Evolutionary conservation across 2,797 vertebrate genomes (phyloP), one percentile per base, ranked within the genome.

Genomic region (Malacoraja senta): DNA sequence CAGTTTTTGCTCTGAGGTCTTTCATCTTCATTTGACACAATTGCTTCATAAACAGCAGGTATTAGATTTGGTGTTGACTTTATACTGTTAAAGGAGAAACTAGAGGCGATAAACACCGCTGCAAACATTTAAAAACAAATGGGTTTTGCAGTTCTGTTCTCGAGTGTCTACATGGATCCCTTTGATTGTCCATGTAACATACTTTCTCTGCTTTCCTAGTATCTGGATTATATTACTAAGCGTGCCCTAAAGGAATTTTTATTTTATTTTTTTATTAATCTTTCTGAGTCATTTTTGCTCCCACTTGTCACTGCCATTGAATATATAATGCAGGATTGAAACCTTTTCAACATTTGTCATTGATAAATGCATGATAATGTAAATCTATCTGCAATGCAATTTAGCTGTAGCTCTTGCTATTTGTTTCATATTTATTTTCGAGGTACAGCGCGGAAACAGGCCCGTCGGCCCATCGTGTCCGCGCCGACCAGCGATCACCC

Each of bases 201-300:
- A 4, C 9, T 91, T 53, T 74, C 21, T 76, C 13, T 26, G 24
- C 24, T 35, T 74, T 53, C 24, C 26, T 53, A 38, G 71, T 72
- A 74, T 74, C 35, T 74, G 71, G 68, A 71, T 92, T 76, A 15
- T 76, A 21, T 44, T 53, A 76, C 71, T 72, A 74, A 44, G 32
- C 35, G 24, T 15, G 71, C 13, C 68, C 71, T 15, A 92, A 53
- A 44, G 90, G 38, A 53, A 58, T 76, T n/a, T 58, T 19, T 32
- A 68, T 92, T 74, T n/a, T 58, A 8, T 32, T 88, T 38, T 71
- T 92, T 15, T 44, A 53, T 38, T 91, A 53, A 92, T 72, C 71
- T 92, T 44, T 91, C 19, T n/a, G 71, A 91, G 68, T 74, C 90
- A 91, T 74, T 71, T 53, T 74, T 29, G 68, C 84, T 88, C 68